Percentiles rank a stretch among this genome's conserved stretches.
Evolutionary conservation across 2,888 invertebrate species (phyloP).

Genomic region (Hemicrepidius hirtus): DNA sequence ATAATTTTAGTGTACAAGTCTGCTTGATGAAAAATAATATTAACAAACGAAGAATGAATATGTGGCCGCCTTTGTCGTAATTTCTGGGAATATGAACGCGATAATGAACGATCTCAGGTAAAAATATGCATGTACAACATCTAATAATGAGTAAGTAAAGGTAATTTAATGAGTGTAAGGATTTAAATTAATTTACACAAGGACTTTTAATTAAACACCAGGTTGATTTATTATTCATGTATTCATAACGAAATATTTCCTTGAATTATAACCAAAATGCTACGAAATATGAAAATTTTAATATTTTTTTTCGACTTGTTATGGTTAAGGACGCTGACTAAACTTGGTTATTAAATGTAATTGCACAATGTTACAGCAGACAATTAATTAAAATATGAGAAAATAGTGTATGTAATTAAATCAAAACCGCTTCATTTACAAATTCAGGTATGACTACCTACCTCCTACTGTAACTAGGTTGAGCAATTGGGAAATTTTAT

Average conservation of each 20-base stretch:
- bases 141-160: conserved; percentile 32
- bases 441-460: conserved; percentile 23
- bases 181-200: conserved; percentile 28
- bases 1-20: conserved; percentile 41
- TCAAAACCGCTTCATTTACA: conserved; percentile 1
- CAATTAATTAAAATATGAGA: conserved; percentile 12
- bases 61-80: conserved; percentile 27
- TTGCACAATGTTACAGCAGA: conserved; percentile 3
- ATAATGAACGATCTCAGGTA: conserved; percentile 27
- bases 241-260: conserved; percentile 29
- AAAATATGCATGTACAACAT: conserved; percentile 22
- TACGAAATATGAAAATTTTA: conserved; percentile 18
- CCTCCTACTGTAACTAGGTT: conserved; percentile 5
- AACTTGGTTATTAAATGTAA: conserved; percentile 15
- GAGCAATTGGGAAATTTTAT: conserved; percentile 24
- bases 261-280: conserved; percentile 22
- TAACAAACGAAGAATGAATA: background rate
- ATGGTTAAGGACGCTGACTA: background rate
- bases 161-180: conserved; percentile 14
- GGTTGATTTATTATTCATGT: conserved; percentile 29
- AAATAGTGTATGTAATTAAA: conserved; percentile 19
- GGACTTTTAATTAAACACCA: conserved; percentile 34
- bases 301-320: background rate
- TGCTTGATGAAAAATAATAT: conserved; percentile 34
- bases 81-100: conserved; percentile 19